Evolutionary conservation across 2,888 invertebrate genomes (phyloP).

Genomic region (Habroteleia sp.): DNA sequence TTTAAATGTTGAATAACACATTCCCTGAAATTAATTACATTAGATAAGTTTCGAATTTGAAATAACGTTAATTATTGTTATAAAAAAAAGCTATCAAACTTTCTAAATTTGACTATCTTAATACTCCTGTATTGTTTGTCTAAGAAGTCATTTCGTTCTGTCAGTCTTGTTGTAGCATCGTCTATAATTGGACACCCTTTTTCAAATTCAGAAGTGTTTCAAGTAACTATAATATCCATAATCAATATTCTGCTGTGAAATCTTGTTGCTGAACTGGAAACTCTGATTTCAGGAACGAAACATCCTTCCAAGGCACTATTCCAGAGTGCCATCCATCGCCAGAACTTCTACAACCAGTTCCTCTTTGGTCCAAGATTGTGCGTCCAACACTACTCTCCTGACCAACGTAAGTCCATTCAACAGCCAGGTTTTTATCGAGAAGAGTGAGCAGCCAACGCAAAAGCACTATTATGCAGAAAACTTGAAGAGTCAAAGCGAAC

Average conservation of each 20-base stretch:
- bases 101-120: too few species aligned
- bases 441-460: conserved; percentile 61
- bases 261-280: conserved; percentile 7
- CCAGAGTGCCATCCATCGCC: conserved; percentile 73
- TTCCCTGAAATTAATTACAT: too few species aligned
- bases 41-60: too few species aligned
- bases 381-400: conserved; percentile 76
- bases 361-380: conserved; percentile 74
- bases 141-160: too few species aligned
- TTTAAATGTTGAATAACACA: too few species aligned
- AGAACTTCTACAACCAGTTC: conserved; percentile 70
- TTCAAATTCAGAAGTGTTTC: too few species aligned
- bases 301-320: conserved; percentile 74
- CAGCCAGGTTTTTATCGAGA: conserved; percentile 71
- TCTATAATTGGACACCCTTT: too few species aligned
- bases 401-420: conserved; percentile 79
- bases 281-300: conserved; percentile 71
- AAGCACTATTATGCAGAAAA: conserved; percentile 77
- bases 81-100: too few species aligned
- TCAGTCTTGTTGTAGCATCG: too few species aligned
- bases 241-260: conserved; percentile 22
- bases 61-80: too few species aligned
- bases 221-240: too few species aligned
- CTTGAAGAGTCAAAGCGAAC: conserved; percentile 71
- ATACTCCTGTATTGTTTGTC: too few species aligned